Evolutionary conservation across 2,888 invertebrate species (phyloP), one percentile per base, ranked within the genome.

Genomic region (Boloria selene): DNA sequence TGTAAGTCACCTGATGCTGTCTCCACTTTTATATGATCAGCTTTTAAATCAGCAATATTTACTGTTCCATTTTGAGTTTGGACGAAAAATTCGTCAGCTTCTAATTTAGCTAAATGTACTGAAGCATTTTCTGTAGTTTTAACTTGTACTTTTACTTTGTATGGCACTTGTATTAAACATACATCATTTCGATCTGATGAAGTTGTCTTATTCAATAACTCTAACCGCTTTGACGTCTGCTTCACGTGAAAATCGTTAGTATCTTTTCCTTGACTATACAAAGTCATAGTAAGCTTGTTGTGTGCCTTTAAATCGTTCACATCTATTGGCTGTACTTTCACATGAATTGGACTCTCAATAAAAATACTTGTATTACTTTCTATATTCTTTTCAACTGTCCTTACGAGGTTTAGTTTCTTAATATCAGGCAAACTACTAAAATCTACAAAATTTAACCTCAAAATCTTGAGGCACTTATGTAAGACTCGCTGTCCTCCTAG

Each of bases 261-360:
- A 59, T 86, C 88, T 70, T 88, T 90, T 16, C 91, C 90, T 76
- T 82, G 83, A 73, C 92, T 91, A 69, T 91, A 92, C 47, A 93
- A 74, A 69, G 86, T 87, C 88, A 93, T 90, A 67, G 88, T 89
- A 54, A 93, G 75, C 72, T 81, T 91, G 73, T 92, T 85, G 67
- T 93, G 92, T 61, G 90, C 86, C 55, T 83, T 85, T 45, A 89
- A 63, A 68, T 91, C 88, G 64, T 90, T 87, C 0, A 90, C 87
- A 69, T 93, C 92, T 68, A 93, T 90, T 3, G 93, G 92, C 69
- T 86, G 83, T 54, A 93, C 84, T 73, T 87, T 91, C 53, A 93
- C 92, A 73, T 92, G 92, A 74, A 93, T 92, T 38, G 93, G 93
- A 67, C 92, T 93, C 67, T 93, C 93, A 17, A 93, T 87, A 65